These are phyloP conservation scores for Aplochiton taeniatus DNA, from an alignment of 2,797 vertebrate species.

Conservation along the genomic window DNA sequence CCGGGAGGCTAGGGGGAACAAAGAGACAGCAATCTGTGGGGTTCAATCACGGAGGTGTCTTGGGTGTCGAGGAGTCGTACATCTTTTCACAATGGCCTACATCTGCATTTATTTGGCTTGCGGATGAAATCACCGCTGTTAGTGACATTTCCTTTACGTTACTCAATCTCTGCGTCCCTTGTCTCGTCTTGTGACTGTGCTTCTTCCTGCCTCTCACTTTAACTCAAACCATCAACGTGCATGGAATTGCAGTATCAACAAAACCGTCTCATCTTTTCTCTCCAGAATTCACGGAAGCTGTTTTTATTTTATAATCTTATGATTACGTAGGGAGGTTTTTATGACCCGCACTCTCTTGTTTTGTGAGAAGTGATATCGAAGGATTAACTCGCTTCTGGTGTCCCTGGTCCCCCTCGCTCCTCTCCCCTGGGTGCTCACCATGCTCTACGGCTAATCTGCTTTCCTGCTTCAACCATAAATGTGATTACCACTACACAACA, in stretches of 20 bases:
- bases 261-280: too few relatives aligned
- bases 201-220: too few relatives aligned
- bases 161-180: too few relatives aligned
- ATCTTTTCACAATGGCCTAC: conserved; percentile 27
- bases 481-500: conserved; percentile 73
- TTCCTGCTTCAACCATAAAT: conserved; percentile 72
- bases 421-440: conserved; percentile 46
- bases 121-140: too few relatives aligned
- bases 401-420: conserved; percentile 41
- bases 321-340: conserved; percentile 3
- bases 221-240: too few relatives aligned
- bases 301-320: too few relatives aligned
- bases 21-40: conserved; percentile 35
- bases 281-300: too few relatives aligned
- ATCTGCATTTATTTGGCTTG: conserved; percentile 12
- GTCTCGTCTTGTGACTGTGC: too few relatives aligned
- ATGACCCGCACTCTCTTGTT: conserved; percentile 48
- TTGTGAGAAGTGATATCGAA: conserved; percentile 45
- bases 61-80: conserved; percentile 37
- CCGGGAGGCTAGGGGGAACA: conserved; percentile 29
- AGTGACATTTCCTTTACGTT: too few relatives aligned
- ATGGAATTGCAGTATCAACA: too few relatives aligned
- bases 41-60: conserved; percentile 50
- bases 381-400: conserved; percentile 59
- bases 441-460: conserved; percentile 68